Conservation (phyloP, 2,113 vertebrate genomes). For the Zapornia atra region DNA sequence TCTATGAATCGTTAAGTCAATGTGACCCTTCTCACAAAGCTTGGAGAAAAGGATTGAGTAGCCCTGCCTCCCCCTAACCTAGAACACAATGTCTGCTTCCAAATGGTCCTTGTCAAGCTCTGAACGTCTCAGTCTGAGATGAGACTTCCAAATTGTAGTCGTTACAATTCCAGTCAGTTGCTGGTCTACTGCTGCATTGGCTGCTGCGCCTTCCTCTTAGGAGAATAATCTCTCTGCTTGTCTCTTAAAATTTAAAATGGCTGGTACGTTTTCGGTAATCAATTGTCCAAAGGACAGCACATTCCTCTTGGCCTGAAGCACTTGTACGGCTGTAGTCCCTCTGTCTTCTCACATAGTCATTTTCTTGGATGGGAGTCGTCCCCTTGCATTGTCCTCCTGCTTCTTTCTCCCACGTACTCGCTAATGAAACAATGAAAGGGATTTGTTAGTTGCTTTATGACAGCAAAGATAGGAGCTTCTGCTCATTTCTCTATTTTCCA, state of each 20-base stretch:
- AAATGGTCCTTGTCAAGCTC: neutral
- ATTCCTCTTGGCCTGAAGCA: neutral
- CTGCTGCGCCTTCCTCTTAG: neutral
- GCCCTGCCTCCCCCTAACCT: neutral
- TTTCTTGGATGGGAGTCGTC: constrained; percentile 62
- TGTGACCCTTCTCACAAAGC: neutral
- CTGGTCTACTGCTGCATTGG: neutral
- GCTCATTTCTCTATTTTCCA: neutral
- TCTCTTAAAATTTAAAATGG: constrained; percentile 9
- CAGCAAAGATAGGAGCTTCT: neutral
- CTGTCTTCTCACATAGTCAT: constrained; percentile 19
- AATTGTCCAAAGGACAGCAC: neutral
- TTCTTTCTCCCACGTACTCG: neutral
- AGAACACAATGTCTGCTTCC: neutral
- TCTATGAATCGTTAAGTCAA: neutral
- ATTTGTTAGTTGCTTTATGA: neutral
- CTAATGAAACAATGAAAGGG: neutral
- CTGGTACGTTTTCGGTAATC: neutral
- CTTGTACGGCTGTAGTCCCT: neutral
- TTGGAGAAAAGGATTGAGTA: neutral
- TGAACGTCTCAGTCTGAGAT: neutral
- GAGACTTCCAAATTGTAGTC: neutral
- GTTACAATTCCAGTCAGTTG: constrained; percentile 51
- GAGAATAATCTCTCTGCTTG: neutral
- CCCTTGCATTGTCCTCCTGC: constrained; percentile 18